These are phyloP conservation scores for Pseudomyrmex pallidus DNA, from an alignment of 1,140 invertebrate species.

Conservation along the genomic window DNA sequence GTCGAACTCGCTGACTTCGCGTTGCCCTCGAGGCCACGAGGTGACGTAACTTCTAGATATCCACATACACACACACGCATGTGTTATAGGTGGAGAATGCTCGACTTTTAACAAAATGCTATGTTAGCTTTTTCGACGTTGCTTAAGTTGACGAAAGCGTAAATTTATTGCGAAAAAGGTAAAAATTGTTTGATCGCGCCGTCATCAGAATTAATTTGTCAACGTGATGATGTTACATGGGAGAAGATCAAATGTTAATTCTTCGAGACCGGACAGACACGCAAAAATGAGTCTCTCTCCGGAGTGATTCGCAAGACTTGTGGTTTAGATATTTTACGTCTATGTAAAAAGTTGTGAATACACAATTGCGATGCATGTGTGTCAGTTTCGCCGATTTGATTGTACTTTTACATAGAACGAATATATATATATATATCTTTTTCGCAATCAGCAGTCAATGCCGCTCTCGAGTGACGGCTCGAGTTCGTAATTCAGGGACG, in stretches of 20 bases:
- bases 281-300: too few species aligned
- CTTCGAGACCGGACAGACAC: too few species aligned
- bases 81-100: neutral
- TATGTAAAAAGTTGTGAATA: too few species aligned
- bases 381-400: neutral
- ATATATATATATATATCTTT: neutral
- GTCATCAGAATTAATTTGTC: too few species aligned
- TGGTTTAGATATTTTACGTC: too few species aligned
- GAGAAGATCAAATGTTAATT: too few species aligned
- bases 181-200: too few species aligned
- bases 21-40: constrained; percentile 33
- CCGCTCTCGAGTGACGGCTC: constrained; percentile 1
- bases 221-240: too few species aligned
- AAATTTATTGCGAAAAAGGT: too few species aligned
- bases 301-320: too few species aligned
- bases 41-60: constrained; percentile 45
- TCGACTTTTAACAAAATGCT: neutral
- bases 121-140: too few species aligned
- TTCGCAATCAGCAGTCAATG: constrained; percentile 21
- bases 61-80: constrained; percentile 24
- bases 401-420: neutral
- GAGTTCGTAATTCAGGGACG: constrained; percentile 33
- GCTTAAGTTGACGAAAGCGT: too few species aligned
- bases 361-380: neutral
- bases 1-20: constrained; percentile 61